phyloP scores from a whole-genome alignment of 2,797 vertebrate genomes.

The Leptatherina wallacei region DNA sequence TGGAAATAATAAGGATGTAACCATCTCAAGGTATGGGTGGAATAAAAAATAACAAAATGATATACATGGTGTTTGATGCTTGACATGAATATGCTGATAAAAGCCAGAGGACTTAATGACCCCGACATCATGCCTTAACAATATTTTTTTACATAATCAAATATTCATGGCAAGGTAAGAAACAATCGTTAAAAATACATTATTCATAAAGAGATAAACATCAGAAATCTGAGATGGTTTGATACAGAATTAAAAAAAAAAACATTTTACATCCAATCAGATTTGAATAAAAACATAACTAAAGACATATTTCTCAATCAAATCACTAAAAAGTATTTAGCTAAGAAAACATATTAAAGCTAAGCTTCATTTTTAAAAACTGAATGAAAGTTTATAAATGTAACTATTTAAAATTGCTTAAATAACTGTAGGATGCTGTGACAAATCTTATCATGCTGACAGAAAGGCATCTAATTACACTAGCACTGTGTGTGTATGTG shows the following conservation, averaged over 20 bases:
- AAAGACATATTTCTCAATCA: too few species aligned
- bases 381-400: not conserved
- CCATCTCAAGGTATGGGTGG: not conserved
- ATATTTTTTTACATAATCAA: conserved; percentile 3
- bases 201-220: conserved; percentile 2
- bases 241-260: not conserved
- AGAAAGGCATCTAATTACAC: conserved; percentile 33
- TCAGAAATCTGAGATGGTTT: not conserved
- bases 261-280: not conserved
- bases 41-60: not conserved
- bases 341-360: not conserved
- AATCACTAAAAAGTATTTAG: not conserved
- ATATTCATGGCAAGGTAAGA: conserved; percentile 2
- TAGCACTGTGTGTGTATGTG: conserved; percentile 8
- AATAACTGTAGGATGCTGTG: conserved; percentile 7
- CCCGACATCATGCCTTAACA: not conserved
- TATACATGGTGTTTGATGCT: not conserved
- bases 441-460: conserved; percentile 39
- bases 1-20: conserved; percentile 5
- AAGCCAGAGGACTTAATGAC: not conserved
- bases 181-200: conserved; percentile 2
- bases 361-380: not conserved
- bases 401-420: not conserved
- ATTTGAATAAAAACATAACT: not conserved
- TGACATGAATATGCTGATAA: not conserved